phyloP scores from a whole-genome alignment of 2,888 invertebrate genomes.

The Steromphala cineraria region DNA sequence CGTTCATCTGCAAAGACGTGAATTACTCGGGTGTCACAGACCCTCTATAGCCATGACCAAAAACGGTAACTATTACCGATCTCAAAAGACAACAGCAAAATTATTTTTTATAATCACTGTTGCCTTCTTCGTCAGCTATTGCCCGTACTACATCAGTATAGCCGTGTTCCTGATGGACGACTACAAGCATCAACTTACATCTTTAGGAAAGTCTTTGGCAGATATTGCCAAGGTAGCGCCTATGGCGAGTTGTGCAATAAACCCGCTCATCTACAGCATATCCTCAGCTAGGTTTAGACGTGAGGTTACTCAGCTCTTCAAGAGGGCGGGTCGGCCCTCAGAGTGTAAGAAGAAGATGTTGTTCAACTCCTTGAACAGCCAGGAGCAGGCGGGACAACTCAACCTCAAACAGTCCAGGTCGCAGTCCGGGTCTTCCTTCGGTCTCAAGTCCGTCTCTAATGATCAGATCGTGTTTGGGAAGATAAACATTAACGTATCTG shows the following conservation, averaged over 20 bases:
- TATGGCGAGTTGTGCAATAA: slow-evolving; percentile 8
- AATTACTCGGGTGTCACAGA: neutral
- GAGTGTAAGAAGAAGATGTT: neutral
- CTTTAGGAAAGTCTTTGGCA: neutral
- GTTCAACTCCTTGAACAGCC: neutral
- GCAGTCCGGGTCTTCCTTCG: neutral
- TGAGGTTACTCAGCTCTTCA: neutral
- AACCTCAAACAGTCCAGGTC: neutral
- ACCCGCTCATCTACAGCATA: slow-evolving; percentile 22
- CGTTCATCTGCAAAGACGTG: neutral
- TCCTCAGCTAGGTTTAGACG: slow-evolving; percentile 18
- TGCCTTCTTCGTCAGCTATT: slow-evolving; percentile 24
- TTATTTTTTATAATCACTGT: slow-evolving; percentile 23
- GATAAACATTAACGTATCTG: neutral
- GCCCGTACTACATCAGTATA: slow-evolving; percentile 17
- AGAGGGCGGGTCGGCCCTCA: neutral
- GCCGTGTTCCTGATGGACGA: neutral
- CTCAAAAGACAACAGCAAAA: slow-evolving; percentile 13
- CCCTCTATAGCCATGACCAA: neutral
- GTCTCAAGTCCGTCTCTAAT: neutral
- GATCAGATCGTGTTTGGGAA: slow-evolving; percentile 18
- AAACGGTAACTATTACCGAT: slow-evolving; percentile 4
- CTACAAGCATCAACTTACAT: neutral
- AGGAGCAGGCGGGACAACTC: neutral
- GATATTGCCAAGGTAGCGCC: slow-evolving; percentile 15